phyloP scores from a whole-genome alignment of 2,888 invertebrate species.

The Eurytoma californica region DNA sequence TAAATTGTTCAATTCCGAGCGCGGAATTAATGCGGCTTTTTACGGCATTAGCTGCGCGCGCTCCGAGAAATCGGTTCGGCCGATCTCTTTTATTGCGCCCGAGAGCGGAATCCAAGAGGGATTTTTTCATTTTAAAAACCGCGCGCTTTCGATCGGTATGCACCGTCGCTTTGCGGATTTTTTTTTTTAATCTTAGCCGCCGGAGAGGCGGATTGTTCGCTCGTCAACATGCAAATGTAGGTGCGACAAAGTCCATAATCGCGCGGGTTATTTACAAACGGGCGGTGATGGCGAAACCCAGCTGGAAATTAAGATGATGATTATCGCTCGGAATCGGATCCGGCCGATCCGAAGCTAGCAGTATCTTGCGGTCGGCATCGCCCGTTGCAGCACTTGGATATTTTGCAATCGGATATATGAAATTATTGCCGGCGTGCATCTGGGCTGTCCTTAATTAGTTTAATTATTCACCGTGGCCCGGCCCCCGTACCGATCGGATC shows the following conservation, averaged over 20 bases:
- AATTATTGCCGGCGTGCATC: slow-evolving; percentile 21
- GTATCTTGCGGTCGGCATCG: slow-evolving; percentile 36
- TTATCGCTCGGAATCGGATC: slow-evolving; percentile 45
- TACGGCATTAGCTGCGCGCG: neutral
- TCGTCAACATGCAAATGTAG: neutral
- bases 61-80: slow-evolving; percentile 4
- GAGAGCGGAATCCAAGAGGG: neutral
- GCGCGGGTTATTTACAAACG: slow-evolving; percentile 5
- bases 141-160: neutral
- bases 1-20: slow-evolving; percentile 6
- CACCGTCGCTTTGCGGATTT: neutral
- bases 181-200: too few species aligned
- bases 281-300: slow-evolving; percentile 19
- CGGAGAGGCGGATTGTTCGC: too few species aligned
- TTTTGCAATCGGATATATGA: slow-evolving; percentile 49
- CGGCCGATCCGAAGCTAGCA: neutral
- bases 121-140: neutral
- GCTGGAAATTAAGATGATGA: slow-evolving; percentile 34
- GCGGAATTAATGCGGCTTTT: slow-evolving; percentile 10
- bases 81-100: neutral
- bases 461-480: slow-evolving; percentile 16
- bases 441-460: slow-evolving; percentile 23
- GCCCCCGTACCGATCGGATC: neutral
- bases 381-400: slow-evolving; percentile 17
- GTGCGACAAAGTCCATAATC: neutral